These are phyloP conservation scores for Drosophila melanosoma DNA, from an alignment of 2,888 invertebrate species.

Conservation along the genomic window DNA sequence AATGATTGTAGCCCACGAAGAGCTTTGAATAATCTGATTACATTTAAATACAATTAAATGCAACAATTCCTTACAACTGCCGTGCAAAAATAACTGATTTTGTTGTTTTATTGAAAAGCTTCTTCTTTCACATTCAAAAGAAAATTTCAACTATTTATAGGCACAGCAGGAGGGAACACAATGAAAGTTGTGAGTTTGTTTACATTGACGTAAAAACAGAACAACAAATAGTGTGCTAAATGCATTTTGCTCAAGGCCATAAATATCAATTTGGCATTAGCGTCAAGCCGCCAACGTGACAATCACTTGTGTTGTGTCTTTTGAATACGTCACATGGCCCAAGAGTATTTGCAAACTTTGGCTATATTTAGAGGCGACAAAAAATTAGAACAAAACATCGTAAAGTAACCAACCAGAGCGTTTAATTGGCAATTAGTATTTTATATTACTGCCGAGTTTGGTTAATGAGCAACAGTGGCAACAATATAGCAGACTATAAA, in stretches of 20 bases:
- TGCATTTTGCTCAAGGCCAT: constrained; percentile 41
- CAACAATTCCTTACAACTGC: neutral
- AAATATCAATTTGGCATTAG: constrained; percentile 25
- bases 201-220: constrained; percentile 32
- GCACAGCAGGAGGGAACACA: neutral
- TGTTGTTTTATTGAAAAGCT: neutral
- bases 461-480: constrained; percentile 5
- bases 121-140: constrained; percentile 2
- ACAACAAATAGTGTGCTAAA: constrained; percentile 6
- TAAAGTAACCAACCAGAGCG: constrained; percentile 13
- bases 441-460: neutral
- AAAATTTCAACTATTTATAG: constrained; percentile 46
- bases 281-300: constrained; percentile 20
- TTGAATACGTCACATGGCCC: constrained; percentile 48
- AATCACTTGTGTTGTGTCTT: constrained; percentile 22
- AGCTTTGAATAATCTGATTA: neutral
- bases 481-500: constrained; percentile 27
- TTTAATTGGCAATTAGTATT: constrained; percentile 53
- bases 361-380: constrained; percentile 24
- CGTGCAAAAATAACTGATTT: neutral
- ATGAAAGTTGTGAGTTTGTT: constrained; percentile 15
- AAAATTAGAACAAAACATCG: neutral
- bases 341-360: constrained; percentile 35
- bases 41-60: neutral
- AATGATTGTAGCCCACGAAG: too few relatives aligned